These are phyloP conservation scores for Heliconius sara DNA, from an alignment of 2,888 invertebrate species.

Conservation along the genomic window DNA sequence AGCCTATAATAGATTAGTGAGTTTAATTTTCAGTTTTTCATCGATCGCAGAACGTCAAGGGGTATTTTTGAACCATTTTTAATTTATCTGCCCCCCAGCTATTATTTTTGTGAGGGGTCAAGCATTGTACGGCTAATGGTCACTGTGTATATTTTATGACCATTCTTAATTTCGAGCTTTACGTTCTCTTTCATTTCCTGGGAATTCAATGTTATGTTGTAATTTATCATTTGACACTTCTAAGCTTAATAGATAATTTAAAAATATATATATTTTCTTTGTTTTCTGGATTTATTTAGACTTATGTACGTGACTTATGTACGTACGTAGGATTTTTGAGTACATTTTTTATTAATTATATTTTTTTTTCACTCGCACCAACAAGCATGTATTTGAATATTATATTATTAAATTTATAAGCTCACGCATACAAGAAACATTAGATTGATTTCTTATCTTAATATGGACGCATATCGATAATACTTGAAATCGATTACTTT, in stretches of 20 bases:
- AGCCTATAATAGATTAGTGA: neutral
- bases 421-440: no score
- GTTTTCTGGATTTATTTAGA: neutral
- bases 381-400: no score
- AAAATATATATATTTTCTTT: neutral
- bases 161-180: conserved; percentile 62
- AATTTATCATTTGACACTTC: conserved; percentile 36
- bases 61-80: conserved; percentile 82
- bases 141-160: conserved; percentile 76
- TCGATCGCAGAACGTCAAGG: conserved; percentile 63
- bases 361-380: no score
- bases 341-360: neutral
- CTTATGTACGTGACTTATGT: neutral
- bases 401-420: no score
- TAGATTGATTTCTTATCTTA: neutral
- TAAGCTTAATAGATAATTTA: neutral
- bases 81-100: conserved; percentile 81
- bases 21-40: neutral
- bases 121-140: conserved; percentile 60
- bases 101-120: conserved; percentile 82
- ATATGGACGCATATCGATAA: neutral
- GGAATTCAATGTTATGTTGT: conserved; percentile 29
- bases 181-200: conserved; percentile 46
- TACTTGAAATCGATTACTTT: neutral
- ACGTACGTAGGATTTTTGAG: neutral